These are phyloP conservation scores for Lithophane leautieri DNA, from an alignment of 2,888 invertebrate species.

Conservation along the genomic window DNA sequence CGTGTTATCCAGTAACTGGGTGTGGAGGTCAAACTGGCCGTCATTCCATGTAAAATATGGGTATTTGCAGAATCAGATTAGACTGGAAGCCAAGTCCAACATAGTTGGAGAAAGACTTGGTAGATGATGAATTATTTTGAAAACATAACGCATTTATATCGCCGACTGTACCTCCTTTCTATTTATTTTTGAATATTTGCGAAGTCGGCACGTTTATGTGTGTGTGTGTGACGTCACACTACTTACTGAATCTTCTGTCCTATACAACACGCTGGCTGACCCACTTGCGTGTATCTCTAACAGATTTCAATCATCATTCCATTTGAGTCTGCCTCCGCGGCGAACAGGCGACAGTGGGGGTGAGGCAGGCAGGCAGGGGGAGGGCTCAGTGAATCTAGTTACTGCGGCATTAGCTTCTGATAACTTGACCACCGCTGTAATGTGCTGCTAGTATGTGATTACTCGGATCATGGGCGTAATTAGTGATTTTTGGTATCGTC, in stretches of 20 bases:
- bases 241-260: not conserved
- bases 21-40: not conserved
- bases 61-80: too few species aligned
- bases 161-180: not conserved
- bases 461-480: not conserved
- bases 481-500: not conserved
- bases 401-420: constrained; percentile 22
- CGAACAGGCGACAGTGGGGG: not conserved
- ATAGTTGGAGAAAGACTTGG: not conserved
- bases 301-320: constrained; percentile 51
- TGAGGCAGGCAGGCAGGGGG: not conserved
- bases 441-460: not conserved
- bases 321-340: constrained; percentile 12
- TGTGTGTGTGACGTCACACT: not conserved
- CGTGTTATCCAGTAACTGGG: not conserved
- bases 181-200: not conserved
- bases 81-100: not conserved
- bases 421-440: constrained; percentile 22
- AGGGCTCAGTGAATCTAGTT: not conserved
- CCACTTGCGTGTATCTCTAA: constrained; percentile 24
- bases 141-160: not conserved
- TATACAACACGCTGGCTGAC: not conserved
- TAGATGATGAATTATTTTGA: not conserved
- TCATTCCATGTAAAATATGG: too few species aligned
- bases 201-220: not conserved